These are phyloP conservation scores for Nixonia krombeini DNA, from an alignment of 1,140 invertebrate genomes.

Conservation along the genomic window DNA sequence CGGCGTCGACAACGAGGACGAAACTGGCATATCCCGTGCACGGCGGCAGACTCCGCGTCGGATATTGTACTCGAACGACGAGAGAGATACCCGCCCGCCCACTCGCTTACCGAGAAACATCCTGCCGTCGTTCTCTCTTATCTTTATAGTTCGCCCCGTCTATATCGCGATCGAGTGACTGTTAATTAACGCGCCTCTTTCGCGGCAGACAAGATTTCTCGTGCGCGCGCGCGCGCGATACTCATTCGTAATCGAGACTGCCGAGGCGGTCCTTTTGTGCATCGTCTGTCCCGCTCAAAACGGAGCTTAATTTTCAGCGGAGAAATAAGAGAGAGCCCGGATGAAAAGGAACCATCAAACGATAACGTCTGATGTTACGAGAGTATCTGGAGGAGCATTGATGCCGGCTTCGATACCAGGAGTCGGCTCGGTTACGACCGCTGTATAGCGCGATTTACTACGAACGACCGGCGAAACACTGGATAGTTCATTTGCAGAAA, in stretches of 20 bases:
- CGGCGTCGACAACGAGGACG: constrained; percentile 28
- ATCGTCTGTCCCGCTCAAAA: constrained; percentile 13
- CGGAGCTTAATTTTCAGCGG: constrained; percentile 18
- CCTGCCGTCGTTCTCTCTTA: constrained; percentile 38
- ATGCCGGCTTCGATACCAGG: not conserved
- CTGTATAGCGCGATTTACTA: too few relatives aligned
- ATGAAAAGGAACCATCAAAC: constrained; percentile 1
- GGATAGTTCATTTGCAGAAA: too few relatives aligned
- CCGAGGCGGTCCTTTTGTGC: not conserved
- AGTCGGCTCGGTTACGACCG: too few relatives aligned
- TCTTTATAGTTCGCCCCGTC: constrained; percentile 42
- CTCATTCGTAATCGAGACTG: constrained; percentile 24
- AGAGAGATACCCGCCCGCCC: constrained; percentile 26
- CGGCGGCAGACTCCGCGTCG: constrained; percentile 25
- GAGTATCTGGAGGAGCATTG: too few relatives aligned
- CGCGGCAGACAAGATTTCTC: constrained; percentile 14
- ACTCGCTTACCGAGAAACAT: constrained; percentile 23
- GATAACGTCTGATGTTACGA: constrained; percentile 1
- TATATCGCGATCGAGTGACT: constrained; percentile 41
- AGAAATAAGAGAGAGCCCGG: not conserved
- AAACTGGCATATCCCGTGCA: constrained; percentile 47
- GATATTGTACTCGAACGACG: constrained; percentile 49
- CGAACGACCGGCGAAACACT: too few relatives aligned
- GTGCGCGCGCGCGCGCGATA: constrained; percentile 12
- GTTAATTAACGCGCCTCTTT: constrained; percentile 49